Base-by-base conservation (phyloP, 2,113 vertebrate species). In the Athene cunicularia region DNA sequence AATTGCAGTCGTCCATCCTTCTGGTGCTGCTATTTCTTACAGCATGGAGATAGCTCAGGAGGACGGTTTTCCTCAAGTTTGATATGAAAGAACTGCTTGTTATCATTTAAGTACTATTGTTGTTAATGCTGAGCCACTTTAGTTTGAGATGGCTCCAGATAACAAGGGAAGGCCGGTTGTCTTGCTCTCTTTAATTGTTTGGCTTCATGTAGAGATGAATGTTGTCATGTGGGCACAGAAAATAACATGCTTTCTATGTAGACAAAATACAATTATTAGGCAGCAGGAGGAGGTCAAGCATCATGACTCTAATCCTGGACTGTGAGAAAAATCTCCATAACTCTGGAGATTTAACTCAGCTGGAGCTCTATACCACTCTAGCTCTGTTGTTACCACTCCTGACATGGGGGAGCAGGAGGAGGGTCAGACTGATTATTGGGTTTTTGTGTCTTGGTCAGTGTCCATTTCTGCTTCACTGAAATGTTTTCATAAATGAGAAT, bases 221-320 rank as follows among this genome's bases (percentile, higher is more conserved):
- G 15, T 50, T 90, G 45, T 47, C 52, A 10, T 4, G 33, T 76
- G 27, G 63, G 12, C 27, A 14, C 15, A 64, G 77, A 87, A 93
- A 45, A 52, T 4, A 33, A 45, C 0, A 0, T 12, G 12, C 41
- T 88, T 80, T 77, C 71, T 68, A 0, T 80, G 15, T 43, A 30
- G 56, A 11, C n/a, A 39, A 45, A 84, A 45, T 26, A 49, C 33
- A 87, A 15, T 27, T 71, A 35, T 89, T 89, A 88, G 30, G 24
- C 33, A 91, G 19, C 63, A 74, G 59, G 30, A 91, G 41, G 45
- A 84, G 50, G 60, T 27, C 3, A 30, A 55, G 39, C 32, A 64
- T 85, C 35, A 50, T 85, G 52, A 50, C n/a, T 82, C 19, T 45
- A 59, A 86, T 79, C 56, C 24, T 79, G 43, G 32, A 81, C n/a